These are phyloP conservation scores for Anthoscopus minutus DNA, from an alignment of 2,113 vertebrate genomes.

Conservation along the genomic window DNA sequence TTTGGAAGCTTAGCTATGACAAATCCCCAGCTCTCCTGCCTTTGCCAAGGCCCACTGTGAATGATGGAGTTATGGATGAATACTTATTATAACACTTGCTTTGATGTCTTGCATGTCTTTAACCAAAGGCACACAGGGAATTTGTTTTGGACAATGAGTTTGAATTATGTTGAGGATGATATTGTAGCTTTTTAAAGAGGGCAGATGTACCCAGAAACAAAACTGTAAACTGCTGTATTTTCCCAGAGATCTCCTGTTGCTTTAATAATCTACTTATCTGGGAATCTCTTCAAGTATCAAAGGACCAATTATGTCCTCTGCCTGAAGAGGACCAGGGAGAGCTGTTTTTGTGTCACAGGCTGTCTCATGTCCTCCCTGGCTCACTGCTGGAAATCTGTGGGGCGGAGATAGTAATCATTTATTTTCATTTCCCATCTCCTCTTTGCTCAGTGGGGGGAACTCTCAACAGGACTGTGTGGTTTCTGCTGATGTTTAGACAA, in stretches of 20 bases:
- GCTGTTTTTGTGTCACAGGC: background rate
- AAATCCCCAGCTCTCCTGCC: background rate
- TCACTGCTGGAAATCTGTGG: background rate
- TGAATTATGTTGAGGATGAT: background rate
- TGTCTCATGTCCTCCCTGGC: background rate
- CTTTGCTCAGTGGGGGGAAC: background rate
- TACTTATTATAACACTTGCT: background rate
- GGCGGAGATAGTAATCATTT: background rate
- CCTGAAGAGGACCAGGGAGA: background rate
- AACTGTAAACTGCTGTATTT: background rate
- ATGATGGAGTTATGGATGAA: background rate
- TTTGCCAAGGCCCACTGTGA: conserved; percentile 11
- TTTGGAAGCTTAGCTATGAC: background rate
- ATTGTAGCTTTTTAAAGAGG: background rate
- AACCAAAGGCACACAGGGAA: background rate
- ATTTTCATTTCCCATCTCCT: background rate
- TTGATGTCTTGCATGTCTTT: conserved; percentile 9
- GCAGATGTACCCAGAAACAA: background rate
- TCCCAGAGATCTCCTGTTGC: background rate
- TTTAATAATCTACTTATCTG: conserved; percentile 9
- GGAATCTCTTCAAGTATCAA: background rate
- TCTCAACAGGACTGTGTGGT: background rate
- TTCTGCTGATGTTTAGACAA: background rate
- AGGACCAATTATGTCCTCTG: background rate
- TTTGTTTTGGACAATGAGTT: background rate